Conservation (phyloP, 2,797 vertebrate genomes). For the Cuniculus paca region DNA sequence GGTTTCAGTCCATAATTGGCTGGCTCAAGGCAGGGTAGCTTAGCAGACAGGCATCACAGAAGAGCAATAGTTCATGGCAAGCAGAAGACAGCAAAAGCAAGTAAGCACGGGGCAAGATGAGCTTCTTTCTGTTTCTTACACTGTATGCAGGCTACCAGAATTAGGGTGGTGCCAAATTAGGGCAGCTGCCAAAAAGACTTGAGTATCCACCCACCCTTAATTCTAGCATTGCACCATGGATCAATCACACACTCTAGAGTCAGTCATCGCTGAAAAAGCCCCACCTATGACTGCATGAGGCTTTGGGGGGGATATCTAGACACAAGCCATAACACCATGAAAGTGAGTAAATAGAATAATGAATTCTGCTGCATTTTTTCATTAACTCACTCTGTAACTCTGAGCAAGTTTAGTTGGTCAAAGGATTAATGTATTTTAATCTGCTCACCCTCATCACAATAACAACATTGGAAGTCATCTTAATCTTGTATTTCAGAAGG, state of each 20-base stretch:
- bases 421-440: slow-evolving; percentile 13
- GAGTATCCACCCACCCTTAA: too few relatives aligned
- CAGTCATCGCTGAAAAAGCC: too few relatives aligned
- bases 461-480: background rate
- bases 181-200: too few relatives aligned
- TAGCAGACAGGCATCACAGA: background rate
- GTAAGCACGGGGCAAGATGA: background rate
- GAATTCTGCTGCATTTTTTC: background rate
- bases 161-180: background rate
- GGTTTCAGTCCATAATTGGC: background rate
- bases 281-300: too few relatives aligned
- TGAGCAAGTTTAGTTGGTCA: background rate
- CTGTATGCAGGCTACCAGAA: background rate
- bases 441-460: slow-evolving; percentile 38
- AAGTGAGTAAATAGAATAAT: background rate
- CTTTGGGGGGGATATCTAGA: too few relatives aligned
- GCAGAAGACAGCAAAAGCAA: background rate
- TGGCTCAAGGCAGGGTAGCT: background rate
- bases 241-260: too few relatives aligned
- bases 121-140: background rate
- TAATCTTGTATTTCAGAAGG: background rate
- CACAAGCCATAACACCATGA: too few relatives aligned
- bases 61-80: too few relatives aligned
- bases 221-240: too few relatives aligned
- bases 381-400: background rate